A percentile compares a stretch with the other conserved stretches of the same genome.
These are phyloP conservation scores for Drosophila pegasa DNA, from an alignment of 2,888 invertebrate species.

Conservation along the genomic window DNA sequence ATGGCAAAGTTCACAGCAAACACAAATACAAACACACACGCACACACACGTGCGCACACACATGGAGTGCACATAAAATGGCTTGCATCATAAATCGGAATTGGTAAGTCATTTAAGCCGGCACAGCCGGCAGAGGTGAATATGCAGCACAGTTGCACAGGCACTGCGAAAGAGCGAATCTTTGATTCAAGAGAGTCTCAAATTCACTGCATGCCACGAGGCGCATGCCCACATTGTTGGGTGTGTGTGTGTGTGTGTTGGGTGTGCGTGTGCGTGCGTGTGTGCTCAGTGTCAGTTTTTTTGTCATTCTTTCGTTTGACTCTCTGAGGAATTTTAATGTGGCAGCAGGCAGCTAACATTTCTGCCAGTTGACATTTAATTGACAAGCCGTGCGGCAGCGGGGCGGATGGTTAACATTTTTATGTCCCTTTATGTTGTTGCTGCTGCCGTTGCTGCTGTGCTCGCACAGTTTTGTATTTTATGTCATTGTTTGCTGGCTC, in stretches of 20 bases:
- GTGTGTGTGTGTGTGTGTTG: background rate
- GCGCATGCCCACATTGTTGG: constrained; percentile 50
- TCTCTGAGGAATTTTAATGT: constrained; percentile 64
- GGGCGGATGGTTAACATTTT: constrained; percentile 34
- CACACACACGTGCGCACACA: constrained; percentile 17
- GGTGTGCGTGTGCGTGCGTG: background rate
- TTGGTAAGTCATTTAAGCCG: constrained; percentile 24
- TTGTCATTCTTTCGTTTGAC: constrained; percentile 18
- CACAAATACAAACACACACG: constrained; percentile 42
- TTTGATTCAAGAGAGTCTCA: constrained; percentile 19
- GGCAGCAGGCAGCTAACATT: constrained; percentile 60
- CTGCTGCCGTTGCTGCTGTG: constrained; percentile 17
- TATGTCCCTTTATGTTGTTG: constrained; percentile 20
- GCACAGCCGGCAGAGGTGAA: constrained; percentile 43
- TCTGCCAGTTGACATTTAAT: constrained; percentile 76
- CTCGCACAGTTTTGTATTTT: constrained; percentile 51
- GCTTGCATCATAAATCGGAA: constrained; percentile 55
- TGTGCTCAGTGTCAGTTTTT: constrained; percentile 5
- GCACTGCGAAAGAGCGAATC: constrained; percentile 19
- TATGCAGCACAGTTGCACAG: constrained; percentile 49
- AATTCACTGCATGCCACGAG: constrained; percentile 21
- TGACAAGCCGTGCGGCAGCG: constrained; percentile 59
- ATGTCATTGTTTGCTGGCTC: constrained; percentile 41
- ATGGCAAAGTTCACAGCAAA: constrained; percentile 52
- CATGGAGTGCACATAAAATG: constrained; percentile 49